Base-by-base conservation (phyloP, 1,140 invertebrate species). In the Chymomyza costata region DNA sequence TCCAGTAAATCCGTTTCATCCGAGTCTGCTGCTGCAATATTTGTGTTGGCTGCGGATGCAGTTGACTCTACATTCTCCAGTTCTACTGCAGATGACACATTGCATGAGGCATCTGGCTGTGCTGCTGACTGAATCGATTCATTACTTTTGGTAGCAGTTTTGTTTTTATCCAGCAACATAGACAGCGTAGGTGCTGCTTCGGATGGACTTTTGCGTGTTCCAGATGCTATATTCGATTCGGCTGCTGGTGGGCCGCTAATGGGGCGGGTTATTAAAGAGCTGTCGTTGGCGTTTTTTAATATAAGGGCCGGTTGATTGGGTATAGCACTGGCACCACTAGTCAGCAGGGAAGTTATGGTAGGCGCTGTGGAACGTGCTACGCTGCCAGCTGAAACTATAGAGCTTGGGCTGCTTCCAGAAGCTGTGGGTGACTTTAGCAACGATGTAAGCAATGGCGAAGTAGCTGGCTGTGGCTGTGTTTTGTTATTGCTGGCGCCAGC, bases 361-460 rank as follows among this genome's bases (percentile, higher is more conserved):
- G 87, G 87, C 2, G 87, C 80, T n/a, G 85, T 83, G 0, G 48
- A 38, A 1, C 73, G 53, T 0, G 71, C 66, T 7, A 78, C 67
- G 34, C 73, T 74, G 3, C 59, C 64, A 0, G 48, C 14, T 15
- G 38, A 46, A 0, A 32, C 3, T 0, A 16, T n/a, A n/a, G n/a
- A n/a, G n/a, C n/a, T n/a, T n/a, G n/a, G n/a, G n/a, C n/a, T n/a
- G n/a, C n/a, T n/a, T n/a, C n/a, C n/a, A n/a, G n/a, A n/a, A n/a
- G 67, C 84, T 65, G 59, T 78, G 17, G 86, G 92, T n/a, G 91
- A 93, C 78, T 94, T 93, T 0, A 96, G 86, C 8, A 95, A 86
- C 55, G 92, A 94, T 3, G 94, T 94, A 17, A 96, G 85, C n/a
- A 95, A 82, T 0, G 94, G 93, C 0, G 94, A 94, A 0, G 90